Percentiles rank a stretch among this genome's conserved stretches.
Evolutionary conservation across 1,140 invertebrate species (phyloP).

Genomic region (Anagrus nilaparvatae): DNA sequence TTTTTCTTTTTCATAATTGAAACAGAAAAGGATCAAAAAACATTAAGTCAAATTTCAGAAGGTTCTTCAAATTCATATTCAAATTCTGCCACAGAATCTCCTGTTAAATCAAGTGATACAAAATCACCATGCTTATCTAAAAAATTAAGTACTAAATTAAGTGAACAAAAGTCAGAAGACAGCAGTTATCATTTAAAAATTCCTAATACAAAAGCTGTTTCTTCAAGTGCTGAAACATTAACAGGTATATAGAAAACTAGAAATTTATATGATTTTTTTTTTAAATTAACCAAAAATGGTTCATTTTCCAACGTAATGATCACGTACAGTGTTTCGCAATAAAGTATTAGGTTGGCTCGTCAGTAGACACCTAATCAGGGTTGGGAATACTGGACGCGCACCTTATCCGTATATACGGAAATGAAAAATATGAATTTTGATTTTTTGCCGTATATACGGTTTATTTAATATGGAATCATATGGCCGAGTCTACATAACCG

Average conservation of each 20-base stretch:
- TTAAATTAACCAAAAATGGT: not conserved
- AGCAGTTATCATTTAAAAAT: slow-evolving; percentile 51
- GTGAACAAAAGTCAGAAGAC: slow-evolving; percentile 32
- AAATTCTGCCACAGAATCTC: slow-evolving; percentile 30
- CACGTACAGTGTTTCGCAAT: not conserved
- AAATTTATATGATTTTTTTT: slow-evolving; percentile 7
- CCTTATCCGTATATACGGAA: too few relatives aligned
- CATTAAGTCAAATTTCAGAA: slow-evolving; percentile 27
- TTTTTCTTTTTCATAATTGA: slow-evolving; percentile 4
- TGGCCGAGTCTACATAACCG: too few relatives aligned
- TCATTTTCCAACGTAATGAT: not conserved
- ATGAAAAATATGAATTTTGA: too few relatives aligned
- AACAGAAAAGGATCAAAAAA: slow-evolving; percentile 42
- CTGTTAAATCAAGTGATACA: too few relatives aligned
- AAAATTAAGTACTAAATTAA: slow-evolving; percentile 36
- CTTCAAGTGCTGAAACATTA: slow-evolving; percentile 62
- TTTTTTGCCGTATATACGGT: too few relatives aligned
- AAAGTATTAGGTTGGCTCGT: too few relatives aligned
- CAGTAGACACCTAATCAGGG: too few relatives aligned
- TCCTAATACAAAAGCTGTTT: slow-evolving; percentile 56
- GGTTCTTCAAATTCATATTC: slow-evolving; percentile 28
- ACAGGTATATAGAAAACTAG: slow-evolving; percentile 45
- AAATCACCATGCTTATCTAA: slow-evolving; percentile 28
- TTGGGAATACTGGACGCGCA: too few relatives aligned
- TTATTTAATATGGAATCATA: too few relatives aligned